These are phyloP conservation scores for Embidobia sp. DNA, from an alignment of 2,888 invertebrate genomes.

Conservation along the genomic window DNA sequence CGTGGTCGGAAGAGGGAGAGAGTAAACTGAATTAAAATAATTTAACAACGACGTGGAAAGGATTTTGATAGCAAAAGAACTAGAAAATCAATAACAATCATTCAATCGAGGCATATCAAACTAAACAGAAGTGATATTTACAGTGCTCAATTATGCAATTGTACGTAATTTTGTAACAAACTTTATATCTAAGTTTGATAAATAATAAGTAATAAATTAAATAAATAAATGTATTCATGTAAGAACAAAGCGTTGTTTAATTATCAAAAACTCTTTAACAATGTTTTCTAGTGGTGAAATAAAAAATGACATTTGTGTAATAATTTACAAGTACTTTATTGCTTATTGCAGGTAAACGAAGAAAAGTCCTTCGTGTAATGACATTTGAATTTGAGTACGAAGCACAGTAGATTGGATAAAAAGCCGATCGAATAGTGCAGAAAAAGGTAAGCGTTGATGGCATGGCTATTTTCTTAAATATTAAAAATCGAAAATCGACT, in stretches of 20 bases:
- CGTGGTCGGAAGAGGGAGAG: background rate
- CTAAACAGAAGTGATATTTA: background rate
- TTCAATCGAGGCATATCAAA: slow-evolving; percentile 2
- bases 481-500: slow-evolving; percentile 4
- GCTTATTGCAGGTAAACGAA: slow-evolving; percentile 62
- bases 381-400: slow-evolving; percentile 51
- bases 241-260: no score
- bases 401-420: slow-evolving; percentile 58
- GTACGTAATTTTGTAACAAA: background rate
- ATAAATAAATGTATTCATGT: no score
- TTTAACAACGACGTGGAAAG: slow-evolving; percentile 6
- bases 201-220: no score
- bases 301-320: slow-evolving; percentile 29
- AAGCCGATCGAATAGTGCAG: slow-evolving; percentile 57
- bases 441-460: slow-evolving; percentile 57
- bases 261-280: no score
- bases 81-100: background rate
- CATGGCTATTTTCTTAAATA: slow-evolving; percentile 33
- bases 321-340: slow-evolving; percentile 63
- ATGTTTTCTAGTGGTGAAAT: background rate
- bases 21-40: slow-evolving; percentile 6
- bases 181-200: no score
- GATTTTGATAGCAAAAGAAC: slow-evolving; percentile 6
- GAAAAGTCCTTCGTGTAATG: slow-evolving; percentile 48
- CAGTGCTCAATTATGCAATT: background rate